Evolutionary conservation across 2,888 invertebrate species (phyloP), one percentile per base, ranked within the genome.

Genomic region (Drosophila maculinotata): DNA sequence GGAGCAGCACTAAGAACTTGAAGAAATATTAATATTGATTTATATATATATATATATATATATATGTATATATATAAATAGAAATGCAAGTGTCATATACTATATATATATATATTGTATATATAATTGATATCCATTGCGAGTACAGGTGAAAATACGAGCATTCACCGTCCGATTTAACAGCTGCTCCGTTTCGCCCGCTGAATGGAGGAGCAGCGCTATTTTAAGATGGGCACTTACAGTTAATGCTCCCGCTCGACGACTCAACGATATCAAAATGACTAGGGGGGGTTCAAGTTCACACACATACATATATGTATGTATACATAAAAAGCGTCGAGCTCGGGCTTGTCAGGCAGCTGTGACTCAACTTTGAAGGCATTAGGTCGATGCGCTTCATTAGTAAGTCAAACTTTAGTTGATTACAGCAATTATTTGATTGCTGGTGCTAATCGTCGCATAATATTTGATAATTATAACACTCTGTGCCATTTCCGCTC

Each of bases 351-450:
- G 20, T 0, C 5, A 36, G 26, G 1, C 5, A 48, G 14, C 20
- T 9, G 26, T 52, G 59, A 45, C 8, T 41, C 41, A 42, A 26
- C 10, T 17, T 5, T 30, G 23, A 30, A 14, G 12, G 35, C 56
- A 52, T 38, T 57, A 17, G 39, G 39, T 52, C 51, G 41, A 23
- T 57, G 49, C 28, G 54, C 60, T 62, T 69, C 51, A 69, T 68
- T 69, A 62, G 39, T 33, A 45, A 54, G 49, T 63, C 36, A 47
- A 51, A 56, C 54, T 41, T 9, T 7, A 35, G 56, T 56, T 60
- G 60, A 66, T 70, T 66, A 56, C 39, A 26, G 52, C 36, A 59
- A 70, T 70, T 70, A 70, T 48, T 56, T 59, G 54, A 69, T 69
- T 52, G 57, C 17, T 36, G 26, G 35, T 23, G 44, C 38, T 49